phyloP scores from a whole-genome alignment of 2,113 vertebrate species.

The Cyprinodon tularosa region DNA sequence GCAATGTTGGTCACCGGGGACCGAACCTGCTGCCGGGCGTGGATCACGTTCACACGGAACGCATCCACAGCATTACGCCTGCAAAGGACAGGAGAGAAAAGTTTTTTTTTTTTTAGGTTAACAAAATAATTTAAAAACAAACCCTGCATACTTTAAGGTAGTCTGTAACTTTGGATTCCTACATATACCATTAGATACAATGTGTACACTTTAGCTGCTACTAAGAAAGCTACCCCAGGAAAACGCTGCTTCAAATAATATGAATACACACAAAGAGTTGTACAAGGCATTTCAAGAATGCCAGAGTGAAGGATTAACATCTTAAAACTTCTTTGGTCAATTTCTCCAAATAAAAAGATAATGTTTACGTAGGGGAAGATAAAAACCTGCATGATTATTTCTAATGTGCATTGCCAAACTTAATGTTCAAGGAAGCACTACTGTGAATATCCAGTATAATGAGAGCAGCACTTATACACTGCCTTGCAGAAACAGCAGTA shows the following conservation, averaged over 20 bases:
- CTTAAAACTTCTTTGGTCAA: not conserved
- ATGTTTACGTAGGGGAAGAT: not conserved
- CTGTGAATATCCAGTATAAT: not conserved
- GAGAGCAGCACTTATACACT: not conserved
- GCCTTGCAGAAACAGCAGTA: not conserved
- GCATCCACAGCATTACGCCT: conserved; percentile 98
- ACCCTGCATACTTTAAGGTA: too few species aligned
- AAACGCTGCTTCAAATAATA: conserved; percentile 16
- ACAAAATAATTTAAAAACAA: too few species aligned
- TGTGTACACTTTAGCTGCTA: not conserved
- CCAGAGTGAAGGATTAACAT: not conserved
- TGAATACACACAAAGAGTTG: conserved; percentile 37
- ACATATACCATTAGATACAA: not conserved
- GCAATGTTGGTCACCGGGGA: conserved; percentile 99
- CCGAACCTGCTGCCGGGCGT: conserved; percentile 97
- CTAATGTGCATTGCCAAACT: not conserved
- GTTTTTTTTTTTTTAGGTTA: not conserved
- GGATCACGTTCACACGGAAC: conserved; percentile 99
- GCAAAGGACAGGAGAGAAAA: not conserved
- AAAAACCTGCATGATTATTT: not conserved
- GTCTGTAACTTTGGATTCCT: not conserved
- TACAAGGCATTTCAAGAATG: conserved; percentile 11
- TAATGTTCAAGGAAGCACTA: not conserved
- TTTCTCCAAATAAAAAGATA: not conserved
- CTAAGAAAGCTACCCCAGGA: not conserved